Conservation (phyloP, 2,797 vertebrate genomes). For the Ciconia nigra region DNA sequence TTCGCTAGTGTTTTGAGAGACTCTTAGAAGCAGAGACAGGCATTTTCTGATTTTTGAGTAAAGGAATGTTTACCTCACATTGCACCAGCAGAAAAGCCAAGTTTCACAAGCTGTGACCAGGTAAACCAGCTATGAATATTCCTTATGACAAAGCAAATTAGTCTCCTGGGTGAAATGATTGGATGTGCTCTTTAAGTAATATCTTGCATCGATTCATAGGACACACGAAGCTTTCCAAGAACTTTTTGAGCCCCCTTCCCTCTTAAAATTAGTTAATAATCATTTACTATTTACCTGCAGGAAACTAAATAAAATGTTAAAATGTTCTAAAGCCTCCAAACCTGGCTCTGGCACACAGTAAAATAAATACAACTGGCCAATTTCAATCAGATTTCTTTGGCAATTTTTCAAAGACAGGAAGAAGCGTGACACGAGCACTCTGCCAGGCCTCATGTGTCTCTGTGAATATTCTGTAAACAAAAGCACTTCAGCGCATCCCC, state of each 20-base stretch:
- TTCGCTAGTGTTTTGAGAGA: background rate
- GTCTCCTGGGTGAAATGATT: background rate
- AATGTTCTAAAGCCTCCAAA: background rate
- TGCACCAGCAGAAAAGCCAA: background rate
- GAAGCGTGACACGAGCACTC: background rate
- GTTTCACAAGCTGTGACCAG: background rate
- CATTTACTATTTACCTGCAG: background rate
- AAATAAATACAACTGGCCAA: slow-evolving; percentile 13
- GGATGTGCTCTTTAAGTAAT: background rate
- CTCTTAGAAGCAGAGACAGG: background rate
- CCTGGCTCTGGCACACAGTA: background rate
- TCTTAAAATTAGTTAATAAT: background rate
- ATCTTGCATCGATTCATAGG: background rate
- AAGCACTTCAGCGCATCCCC: background rate
- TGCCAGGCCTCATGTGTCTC: slow-evolving; percentile 25
- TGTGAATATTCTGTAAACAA: slow-evolving; percentile 54
- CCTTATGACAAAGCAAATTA: background rate
- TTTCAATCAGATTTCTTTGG: slow-evolving; percentile 36
- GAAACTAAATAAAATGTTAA: background rate
- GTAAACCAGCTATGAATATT: background rate
- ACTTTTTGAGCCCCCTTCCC: background rate
- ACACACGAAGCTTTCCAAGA: background rate
- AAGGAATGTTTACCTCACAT: background rate
- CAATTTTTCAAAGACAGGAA: slow-evolving; percentile 50
- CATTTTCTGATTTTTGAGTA: background rate